Percentiles rank a stretch among this genome's conserved stretches.
Conservation (phyloP, 2,113 vertebrate genomes). For the Cyprinodon brontotheroides region DNA sequence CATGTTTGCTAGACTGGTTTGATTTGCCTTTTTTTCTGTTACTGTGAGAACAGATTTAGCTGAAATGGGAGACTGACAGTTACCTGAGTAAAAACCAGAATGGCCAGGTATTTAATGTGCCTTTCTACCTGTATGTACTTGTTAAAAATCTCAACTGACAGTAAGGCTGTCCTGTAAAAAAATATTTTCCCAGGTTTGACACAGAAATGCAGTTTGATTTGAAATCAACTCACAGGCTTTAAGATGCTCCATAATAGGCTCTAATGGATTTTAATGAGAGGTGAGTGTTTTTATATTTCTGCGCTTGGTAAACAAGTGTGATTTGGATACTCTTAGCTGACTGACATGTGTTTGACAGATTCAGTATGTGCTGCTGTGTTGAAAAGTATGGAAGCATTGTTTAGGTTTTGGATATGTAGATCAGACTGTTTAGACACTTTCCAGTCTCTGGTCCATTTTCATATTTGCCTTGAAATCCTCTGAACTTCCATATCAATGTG, state of each 20-base stretch:
- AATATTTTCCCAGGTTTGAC: neutral
- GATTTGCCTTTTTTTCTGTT: neutral
- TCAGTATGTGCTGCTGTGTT: neutral
- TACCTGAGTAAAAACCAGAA: slow-evolving; percentile 27
- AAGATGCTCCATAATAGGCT: neutral
- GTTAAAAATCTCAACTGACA: neutral
- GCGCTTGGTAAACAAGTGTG: neutral
- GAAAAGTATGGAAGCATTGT: neutral
- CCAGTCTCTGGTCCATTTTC: neutral
- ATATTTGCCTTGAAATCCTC: too few relatives aligned
- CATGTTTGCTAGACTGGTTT: neutral
- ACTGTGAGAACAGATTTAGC: neutral
- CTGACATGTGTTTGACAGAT: neutral
- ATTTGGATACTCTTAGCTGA: neutral
- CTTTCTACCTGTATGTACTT: neutral
- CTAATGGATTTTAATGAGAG: neutral
- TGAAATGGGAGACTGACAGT: slow-evolving; percentile 1
- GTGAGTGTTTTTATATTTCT: neutral
- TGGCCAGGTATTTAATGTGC: slow-evolving; percentile 13
- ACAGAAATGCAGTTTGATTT: slow-evolving; percentile 6
- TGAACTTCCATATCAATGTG: too few relatives aligned
- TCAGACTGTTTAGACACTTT: neutral
- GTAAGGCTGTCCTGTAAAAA: slow-evolving; percentile 1
- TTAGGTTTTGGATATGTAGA: neutral
- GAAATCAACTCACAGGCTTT: neutral